A percentile compares a stretch with the other conserved stretches of the same genome.
These are phyloP conservation scores for Hydractinia symbiolongicarpus DNA, from an alignment of 30 jellyfish, hydroid and myxozoan species.

Conservation along the genomic window DNA sequence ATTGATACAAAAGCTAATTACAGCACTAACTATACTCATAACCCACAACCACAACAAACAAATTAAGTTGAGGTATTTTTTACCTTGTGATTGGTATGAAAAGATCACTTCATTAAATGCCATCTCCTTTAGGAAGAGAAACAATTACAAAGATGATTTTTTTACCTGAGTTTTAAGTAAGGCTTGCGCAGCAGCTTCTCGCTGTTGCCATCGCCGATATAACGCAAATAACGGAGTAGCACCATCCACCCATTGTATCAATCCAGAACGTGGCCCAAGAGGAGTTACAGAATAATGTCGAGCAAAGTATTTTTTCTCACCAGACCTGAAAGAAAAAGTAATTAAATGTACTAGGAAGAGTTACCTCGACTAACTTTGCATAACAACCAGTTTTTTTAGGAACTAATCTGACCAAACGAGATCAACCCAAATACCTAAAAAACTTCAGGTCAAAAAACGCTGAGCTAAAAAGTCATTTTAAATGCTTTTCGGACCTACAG, in stretches of 20 bases:
- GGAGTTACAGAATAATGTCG: conserved; percentile 97
- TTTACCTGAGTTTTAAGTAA: conserved; percentile 31
- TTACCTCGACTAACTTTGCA: background rate
- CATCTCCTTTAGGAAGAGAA: too few species aligned
- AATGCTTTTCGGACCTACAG: background rate
- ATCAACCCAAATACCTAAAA: background rate
- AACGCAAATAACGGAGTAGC: conserved; percentile 94
- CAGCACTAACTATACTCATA: too few species aligned
- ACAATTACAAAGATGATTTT: too few species aligned
- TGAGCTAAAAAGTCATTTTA: too few species aligned
- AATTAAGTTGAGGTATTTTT: too few species aligned
- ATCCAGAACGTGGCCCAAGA: conserved; percentile 94
- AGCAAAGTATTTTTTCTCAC: conserved; percentile 47
- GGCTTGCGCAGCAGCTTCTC: conserved; percentile 78
- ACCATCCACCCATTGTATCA: conserved; percentile 99
- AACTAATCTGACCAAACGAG: background rate
- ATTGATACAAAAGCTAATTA: too few species aligned
- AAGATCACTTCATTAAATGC: too few species aligned
- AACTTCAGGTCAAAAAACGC: too few species aligned
- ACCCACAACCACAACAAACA: too few species aligned
- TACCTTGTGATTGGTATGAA: too few species aligned
- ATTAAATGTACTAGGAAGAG: background rate
- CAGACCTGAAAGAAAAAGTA: conserved; percentile 43
- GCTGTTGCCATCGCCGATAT: conserved; percentile 93
- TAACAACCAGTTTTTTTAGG: background rate